Base-by-base conservation (phyloP, 1,140 invertebrate species). In the Sarcophaga bullata region DNA sequence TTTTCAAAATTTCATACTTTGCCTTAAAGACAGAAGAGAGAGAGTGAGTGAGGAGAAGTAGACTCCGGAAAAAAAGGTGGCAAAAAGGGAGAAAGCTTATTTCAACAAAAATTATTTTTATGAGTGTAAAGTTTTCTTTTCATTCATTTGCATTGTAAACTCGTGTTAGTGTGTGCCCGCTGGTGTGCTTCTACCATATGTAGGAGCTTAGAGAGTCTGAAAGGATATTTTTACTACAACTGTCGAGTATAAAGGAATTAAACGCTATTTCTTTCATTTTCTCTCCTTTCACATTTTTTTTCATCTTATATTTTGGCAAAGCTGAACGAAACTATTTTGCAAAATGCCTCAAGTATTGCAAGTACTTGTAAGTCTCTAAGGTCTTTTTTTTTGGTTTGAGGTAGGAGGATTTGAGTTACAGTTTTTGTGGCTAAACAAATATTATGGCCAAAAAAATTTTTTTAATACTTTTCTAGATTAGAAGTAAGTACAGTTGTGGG, bases 331-430 rank as follows among this genome's bases (percentile, higher is more conserved):
- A 68, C 62, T 68, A 68, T 68, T 68, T 68, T 68, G 19, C 62
- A 15, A 68, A 68, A 68, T 68, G 62, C 62, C 62, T 68, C 62
- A 68, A 68, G 62, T 68, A 19, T 68, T 68, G 62, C 17, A 68
- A 68, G 10, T 68, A 68, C 62, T 68, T 17, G 62, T 8, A 19
- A 37, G 25, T 37, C 25, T 37, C 25, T 37, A 2, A 37, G 25
- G 25, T 37, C 25, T 37, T 37, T 37, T 37, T 37, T 37, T 37
- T 37, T 37, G 10, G 54, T 11, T 1, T 15, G 54, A 15, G 54
- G 54, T 58, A n/a, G n/a, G 54, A n/a, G 54, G 10, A 19, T 68
- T 68, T 25, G 62, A 8, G 6, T 62, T 68, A n/a, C 5, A 58
- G 54, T 68, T 68, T 68, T 68, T 68, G 62, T 25, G 62, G 58